Base-by-base conservation (phyloP, 1,140 invertebrate genomes). In the Neoseiulus cucumeris region DNA sequence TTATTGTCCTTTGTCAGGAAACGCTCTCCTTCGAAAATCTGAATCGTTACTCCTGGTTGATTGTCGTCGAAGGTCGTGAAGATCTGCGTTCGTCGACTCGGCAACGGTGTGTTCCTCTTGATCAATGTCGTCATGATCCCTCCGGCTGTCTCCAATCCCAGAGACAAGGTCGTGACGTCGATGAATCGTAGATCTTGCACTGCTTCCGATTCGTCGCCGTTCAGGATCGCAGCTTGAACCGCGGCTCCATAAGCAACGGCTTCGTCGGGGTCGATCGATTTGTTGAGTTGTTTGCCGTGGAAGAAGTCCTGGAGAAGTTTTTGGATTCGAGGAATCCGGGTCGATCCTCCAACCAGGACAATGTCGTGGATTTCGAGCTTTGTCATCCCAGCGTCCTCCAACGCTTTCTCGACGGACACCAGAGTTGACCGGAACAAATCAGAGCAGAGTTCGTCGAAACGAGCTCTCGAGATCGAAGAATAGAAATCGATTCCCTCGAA, bases 401-500 rank as follows among this genome's bases (percentile, higher is more conserved):
- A 68, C 2, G 74, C 71, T 59, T 73, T 70, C 59, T 76, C 72
- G 0, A 76, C 73, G 14, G 76, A 73, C 14, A 74, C 72, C 1
- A 77, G 66, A 1, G 76, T 78, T 29, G 67, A 67, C n/a, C 72
- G 64, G 69, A 78, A 97, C 33, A 97, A 80, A 77, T 97, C 93
- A 55, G 87, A 85, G 73, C 90, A 91, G 68, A 98, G 80, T 75
- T 95, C 91, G 77, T 95, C 91, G 74, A 95, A 95, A 72, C 89
- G 83, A 55, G 93, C 93, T 70, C 93, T 81, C 28, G 91, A 92
- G 71, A 97, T 91, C 29, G 85, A 89, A 0, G 91, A 92, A 77
- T 96, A 94, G 79, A 95, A 95, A 73, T 97, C 93, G 69, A 92
- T 87, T 65, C 93, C 93, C 74, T 97, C 93, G 72, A 85, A 91